phyloP scores from a whole-genome alignment of 2,797 vertebrate species.

The Pseudochirops cupreus region DNA sequence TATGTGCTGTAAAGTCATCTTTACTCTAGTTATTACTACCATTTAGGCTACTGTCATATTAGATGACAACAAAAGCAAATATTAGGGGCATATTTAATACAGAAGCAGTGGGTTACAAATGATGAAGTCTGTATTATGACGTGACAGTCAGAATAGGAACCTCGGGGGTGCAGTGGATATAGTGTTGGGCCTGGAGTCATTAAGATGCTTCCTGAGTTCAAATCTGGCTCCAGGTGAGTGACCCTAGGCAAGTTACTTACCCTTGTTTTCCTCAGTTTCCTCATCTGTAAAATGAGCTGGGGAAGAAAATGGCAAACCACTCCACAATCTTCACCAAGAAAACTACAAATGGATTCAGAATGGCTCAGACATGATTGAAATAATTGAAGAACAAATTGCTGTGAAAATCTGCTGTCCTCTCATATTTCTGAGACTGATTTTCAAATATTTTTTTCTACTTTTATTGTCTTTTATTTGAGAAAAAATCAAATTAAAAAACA shows the following conservation, averaged over 20 bases:
- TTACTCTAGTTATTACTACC: conserved; percentile 66
- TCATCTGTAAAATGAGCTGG: not conserved
- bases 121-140: conserved; percentile 54
- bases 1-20: conserved; percentile 55
- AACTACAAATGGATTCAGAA: not conserved
- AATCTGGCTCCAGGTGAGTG: not conserved
- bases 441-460: not conserved
- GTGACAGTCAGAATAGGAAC: conserved; percentile 35
- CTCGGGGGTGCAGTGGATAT: not conserved
- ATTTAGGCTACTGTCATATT: conserved; percentile 60
- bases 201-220: conserved; percentile 12
- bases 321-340: not conserved
- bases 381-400: not conserved
- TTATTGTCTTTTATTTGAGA: not conserved
- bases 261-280: not conserved
- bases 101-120: conserved; percentile 62
- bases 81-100: conserved; percentile 67
- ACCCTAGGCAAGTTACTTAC: not conserved
- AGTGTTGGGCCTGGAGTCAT: not conserved
- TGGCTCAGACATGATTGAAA: not conserved
- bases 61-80: conserved; percentile 64
- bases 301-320: not conserved
- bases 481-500: not conserved
- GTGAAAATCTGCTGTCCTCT: not conserved
- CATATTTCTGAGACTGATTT: not conserved